Evolutionary conservation across 2,888 invertebrate species (phyloP), one percentile per base, ranked within the genome.

Genomic region (Busseola fusca): DNA sequence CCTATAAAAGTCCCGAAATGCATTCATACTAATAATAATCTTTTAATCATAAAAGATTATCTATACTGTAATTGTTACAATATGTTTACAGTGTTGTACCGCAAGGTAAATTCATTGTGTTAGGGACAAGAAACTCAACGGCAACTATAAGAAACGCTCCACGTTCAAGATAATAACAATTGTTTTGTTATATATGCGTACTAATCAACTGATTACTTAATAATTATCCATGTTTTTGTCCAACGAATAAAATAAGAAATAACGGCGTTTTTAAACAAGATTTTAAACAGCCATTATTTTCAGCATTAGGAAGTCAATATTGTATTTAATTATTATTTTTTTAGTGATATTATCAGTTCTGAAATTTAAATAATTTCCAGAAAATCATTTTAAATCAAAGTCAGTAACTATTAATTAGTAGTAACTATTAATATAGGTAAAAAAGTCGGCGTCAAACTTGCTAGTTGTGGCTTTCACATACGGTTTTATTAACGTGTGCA

Each of bases 281-380:
- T 25, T 25, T 25, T 12, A 40, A n/a, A 34, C n/a, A 34, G 14
- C 14, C 27, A 18, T 62, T 45, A 27, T 27, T 16, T 37, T n/a
- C 3, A 42, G 25, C 3, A 34, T 54, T 27, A 48, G 4, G 52
- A 12, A 16, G 27, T 18, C 27, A 30, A 48, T 3, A 48, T 21
- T 48, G 21, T 48, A 48, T 10, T 48, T 48, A 37, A 34, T 34
- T 34, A 34, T 34, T 34, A 4, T n/a, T 59, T 16, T 4, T 18
- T 42, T 18, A 52, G 52, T 71, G 34, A 60, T 72, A 37, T 54
- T 62, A 56, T 30, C 4, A 45, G 73, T 25, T 73, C 56, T 30
- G 30, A 56, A 60, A 69, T 16, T 45, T 34, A 21, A 67, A 21
- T 37, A 5, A 14, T 21, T 60, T 42, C 25, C 18, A 21, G 14